phyloP scores from a whole-genome alignment of 2,113 vertebrate genomes.

The Spea bombifrons region DNA sequence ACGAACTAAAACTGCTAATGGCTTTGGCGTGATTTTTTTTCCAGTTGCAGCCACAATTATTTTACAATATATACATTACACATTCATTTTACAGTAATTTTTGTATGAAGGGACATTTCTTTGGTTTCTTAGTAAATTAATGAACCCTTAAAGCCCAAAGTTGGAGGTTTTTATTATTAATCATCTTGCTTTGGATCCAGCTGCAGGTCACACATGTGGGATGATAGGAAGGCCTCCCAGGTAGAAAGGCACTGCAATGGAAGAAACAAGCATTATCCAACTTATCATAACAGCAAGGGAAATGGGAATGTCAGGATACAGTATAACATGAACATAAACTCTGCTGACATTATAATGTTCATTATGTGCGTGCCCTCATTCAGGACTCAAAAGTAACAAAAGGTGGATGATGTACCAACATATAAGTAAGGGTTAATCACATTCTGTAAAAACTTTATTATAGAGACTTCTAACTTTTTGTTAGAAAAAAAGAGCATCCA shows the following conservation, averaged over 20 bases:
- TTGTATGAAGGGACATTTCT: slow-evolving; percentile 56
- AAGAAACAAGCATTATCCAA: slow-evolving; percentile 23
- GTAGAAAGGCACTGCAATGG: slow-evolving; percentile 85
- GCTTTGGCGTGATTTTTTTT: slow-evolving; percentile 19
- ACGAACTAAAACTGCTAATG: not conserved
- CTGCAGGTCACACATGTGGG: slow-evolving; percentile 69
- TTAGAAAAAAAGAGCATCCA: no score
- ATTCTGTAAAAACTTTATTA: no score
- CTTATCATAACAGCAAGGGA: no score
- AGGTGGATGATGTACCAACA: no score
- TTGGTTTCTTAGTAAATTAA: slow-evolving; percentile 59
- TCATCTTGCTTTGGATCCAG: slow-evolving; percentile 66
- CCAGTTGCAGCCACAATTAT: not conserved
- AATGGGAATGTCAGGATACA: no score
- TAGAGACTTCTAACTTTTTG: no score
- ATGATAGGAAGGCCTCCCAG: slow-evolving; percentile 90
- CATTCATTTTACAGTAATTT: slow-evolving; percentile 50
- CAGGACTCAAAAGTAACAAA: no score
- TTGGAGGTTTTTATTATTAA: slow-evolving; percentile 56
- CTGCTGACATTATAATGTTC: no score
- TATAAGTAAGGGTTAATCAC: no score
- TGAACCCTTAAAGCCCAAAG: slow-evolving; percentile 40
- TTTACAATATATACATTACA: slow-evolving; percentile 25
- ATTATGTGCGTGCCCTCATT: no score
- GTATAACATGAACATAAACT: no score